Percentiles rank a stretch among this genome's conserved stretches.
These are phyloP conservation scores for Ectemnius lituratus DNA, from an alignment of 2,888 invertebrate genomes.

Conservation along the genomic window DNA sequence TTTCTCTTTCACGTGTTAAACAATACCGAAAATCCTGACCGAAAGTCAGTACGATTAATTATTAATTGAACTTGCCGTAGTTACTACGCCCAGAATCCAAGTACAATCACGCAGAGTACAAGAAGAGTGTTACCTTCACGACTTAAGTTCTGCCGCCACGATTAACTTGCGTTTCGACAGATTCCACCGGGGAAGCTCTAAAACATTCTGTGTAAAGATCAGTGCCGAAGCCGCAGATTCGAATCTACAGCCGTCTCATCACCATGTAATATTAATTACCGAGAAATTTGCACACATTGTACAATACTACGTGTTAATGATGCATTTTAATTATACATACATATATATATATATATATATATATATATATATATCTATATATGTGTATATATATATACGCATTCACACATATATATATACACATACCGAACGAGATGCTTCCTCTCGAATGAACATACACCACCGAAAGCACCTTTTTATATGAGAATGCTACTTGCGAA, in stretches of 20 bases:
- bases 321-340: slow-evolving; percentile 48
- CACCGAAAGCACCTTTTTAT: slow-evolving; percentile 53
- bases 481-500: slow-evolving; percentile 57
- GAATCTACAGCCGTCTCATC: slow-evolving; percentile 67
- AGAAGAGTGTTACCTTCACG: too few species aligned
- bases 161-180: slow-evolving; percentile 2
- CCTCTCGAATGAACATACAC: slow-evolving; percentile 52
- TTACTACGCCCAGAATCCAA: background rate
- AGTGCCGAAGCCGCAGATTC: slow-evolving; percentile 50
- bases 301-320: slow-evolving; percentile 69
- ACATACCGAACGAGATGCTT: slow-evolving; percentile 52
- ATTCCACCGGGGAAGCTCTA: slow-evolving; percentile 37
- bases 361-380: slow-evolving; percentile 17
- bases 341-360: slow-evolving; percentile 50
- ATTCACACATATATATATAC: slow-evolving; percentile 6
- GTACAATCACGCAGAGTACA: too few species aligned
- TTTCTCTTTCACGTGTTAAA: background rate
- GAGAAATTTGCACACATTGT: slow-evolving; percentile 68
- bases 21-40: background rate
- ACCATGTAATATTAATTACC: slow-evolving; percentile 63
- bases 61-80: background rate
- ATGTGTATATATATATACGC: slow-evolving; percentile 14
- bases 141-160: background rate
- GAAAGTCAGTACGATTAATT: background rate
- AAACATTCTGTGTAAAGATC: slow-evolving; percentile 67